Evolutionary conservation across 2,113 vertebrate genomes (phyloP).

Genomic region (Dasyurus viverrinus): DNA sequence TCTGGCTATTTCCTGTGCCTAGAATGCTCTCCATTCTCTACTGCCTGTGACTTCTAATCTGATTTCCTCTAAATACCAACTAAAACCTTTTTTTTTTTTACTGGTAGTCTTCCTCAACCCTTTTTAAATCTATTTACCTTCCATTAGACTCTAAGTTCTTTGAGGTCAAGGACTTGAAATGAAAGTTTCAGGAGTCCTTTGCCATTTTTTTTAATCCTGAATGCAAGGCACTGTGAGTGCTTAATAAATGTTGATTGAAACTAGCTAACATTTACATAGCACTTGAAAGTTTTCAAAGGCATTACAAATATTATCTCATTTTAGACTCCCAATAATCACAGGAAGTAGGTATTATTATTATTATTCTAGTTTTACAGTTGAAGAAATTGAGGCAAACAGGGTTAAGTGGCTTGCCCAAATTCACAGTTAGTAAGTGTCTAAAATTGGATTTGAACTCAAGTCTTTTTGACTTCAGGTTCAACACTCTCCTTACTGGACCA

Average conservation of each 20-base stretch:
- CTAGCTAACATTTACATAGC: background rate
- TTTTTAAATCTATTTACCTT: background rate
- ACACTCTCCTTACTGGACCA: background rate
- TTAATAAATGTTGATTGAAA: background rate
- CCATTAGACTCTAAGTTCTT: background rate
- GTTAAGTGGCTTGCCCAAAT: background rate
- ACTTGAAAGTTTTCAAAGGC: background rate
- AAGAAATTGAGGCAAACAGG: background rate
- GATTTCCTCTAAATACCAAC: background rate
- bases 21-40: background rate
- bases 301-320: background rate
- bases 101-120: background rate
- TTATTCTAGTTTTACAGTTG: background rate
- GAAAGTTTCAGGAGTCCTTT: background rate
- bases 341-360: background rate
- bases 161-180: background rate
- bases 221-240: background rate
- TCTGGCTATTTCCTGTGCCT: background rate
- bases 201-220: slow-evolving; percentile 19
- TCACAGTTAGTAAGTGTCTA: background rate
- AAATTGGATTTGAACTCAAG: background rate
- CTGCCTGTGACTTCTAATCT: background rate
- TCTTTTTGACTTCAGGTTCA: background rate
- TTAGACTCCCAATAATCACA: background rate
- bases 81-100: background rate